Evolutionary conservation across 1,140 invertebrate species (phyloP).

Genomic region (Chionoecetes opilio): DNA sequence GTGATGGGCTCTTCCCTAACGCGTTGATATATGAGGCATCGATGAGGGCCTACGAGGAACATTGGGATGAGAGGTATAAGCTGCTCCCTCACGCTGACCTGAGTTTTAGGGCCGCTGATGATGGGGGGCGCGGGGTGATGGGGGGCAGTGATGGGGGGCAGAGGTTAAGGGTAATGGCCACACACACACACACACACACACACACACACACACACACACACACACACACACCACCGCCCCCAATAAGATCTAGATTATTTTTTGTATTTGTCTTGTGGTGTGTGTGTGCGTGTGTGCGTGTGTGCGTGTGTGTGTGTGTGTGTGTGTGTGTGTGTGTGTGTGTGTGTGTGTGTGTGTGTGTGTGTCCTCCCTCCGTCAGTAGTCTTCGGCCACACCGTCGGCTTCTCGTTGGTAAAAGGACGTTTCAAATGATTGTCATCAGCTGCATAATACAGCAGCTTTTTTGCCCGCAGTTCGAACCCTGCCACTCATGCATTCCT

Average conservation of each 20-base stretch:
- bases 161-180: neutral
- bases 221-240: too few species aligned
- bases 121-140: neutral
- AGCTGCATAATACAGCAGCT: conserved; percentile 65
- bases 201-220: too few species aligned
- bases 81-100: too few species aligned
- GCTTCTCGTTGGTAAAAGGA: conserved; percentile 34
- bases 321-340: conserved; percentile 27
- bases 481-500: neutral
- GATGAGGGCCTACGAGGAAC: too few species aligned
- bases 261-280: too few species aligned
- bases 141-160: neutral
- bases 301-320: neutral
- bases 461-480: conserved; percentile 46
- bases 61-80: too few species aligned
- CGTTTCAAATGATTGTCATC: conserved; percentile 63
- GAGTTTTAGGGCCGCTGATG: too few species aligned
- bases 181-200: too few species aligned
- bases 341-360: conserved; percentile 15
- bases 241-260: too few species aligned
- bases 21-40: too few species aligned
- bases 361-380: neutral
- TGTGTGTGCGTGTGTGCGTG: too few species aligned
- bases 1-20: too few species aligned
- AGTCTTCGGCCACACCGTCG: neutral